Evolutionary conservation across 2,113 vertebrate genomes (phyloP).

Genomic region (Oreotrochilus melanogaster): DNA sequence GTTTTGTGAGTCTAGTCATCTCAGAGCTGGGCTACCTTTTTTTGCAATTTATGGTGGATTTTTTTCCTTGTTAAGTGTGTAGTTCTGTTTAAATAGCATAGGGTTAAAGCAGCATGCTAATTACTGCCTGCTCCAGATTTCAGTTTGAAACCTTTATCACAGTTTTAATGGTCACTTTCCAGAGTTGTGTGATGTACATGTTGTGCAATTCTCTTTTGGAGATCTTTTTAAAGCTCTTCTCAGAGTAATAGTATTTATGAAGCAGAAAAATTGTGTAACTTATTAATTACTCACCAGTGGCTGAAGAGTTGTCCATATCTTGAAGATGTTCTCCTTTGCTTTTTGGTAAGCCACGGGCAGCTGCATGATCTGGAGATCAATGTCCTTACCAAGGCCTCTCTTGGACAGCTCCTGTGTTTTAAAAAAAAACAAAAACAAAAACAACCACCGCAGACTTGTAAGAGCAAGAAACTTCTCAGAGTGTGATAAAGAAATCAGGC

Average conservation of each 20-base stretch:
- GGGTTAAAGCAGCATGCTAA: background rate
- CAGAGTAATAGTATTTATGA: background rate
- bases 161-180: background rate
- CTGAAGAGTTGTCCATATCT: conserved; percentile 82
- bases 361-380: conserved; percentile 73
- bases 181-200: background rate
- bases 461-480: background rate
- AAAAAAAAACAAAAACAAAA: background rate
- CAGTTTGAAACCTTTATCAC: background rate
- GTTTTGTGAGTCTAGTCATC: background rate
- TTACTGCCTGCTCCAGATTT: background rate
- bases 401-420: conserved; percentile 77
- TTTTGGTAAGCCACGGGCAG: conserved; percentile 84
- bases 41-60: background rate
- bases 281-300: conserved; percentile 79
- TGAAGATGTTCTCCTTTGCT: conserved; percentile 71
- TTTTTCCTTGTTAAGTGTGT: background rate
- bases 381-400: conserved; percentile 75
- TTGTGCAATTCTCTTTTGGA: background rate
- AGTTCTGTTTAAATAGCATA: background rate
- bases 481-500: background rate
- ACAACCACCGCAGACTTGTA: background rate
- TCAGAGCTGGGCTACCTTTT: background rate
- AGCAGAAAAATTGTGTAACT: background rate
- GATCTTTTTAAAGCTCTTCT: background rate